phyloP scores from a whole-genome alignment of 1,140 invertebrate genomes.

The Atta colombica region DNA sequence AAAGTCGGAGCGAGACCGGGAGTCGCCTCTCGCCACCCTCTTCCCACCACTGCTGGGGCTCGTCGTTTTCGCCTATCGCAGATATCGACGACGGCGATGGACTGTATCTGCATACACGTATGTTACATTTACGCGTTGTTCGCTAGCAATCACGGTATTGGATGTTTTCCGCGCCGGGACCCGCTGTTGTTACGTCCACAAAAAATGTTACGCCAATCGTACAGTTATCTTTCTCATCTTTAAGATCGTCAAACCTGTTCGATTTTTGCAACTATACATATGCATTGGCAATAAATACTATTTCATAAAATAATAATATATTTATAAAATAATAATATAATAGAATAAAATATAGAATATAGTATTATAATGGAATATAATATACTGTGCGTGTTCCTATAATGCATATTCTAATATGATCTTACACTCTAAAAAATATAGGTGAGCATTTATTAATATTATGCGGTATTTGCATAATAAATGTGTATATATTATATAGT shows the following conservation, averaged over 20 bases:
- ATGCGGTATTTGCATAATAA: too few species aligned
- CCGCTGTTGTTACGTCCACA: conserved; percentile 18
- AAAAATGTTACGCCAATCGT: conserved; percentile 2
- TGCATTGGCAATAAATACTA: background rate
- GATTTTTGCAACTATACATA: background rate
- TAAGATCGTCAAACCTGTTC: conserved; percentile 23
- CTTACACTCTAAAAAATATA: too few species aligned
- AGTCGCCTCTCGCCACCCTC: background rate
- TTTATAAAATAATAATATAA: background rate
- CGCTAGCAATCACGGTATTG: conserved; percentile 76
- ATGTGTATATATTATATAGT: too few species aligned
- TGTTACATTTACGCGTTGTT: conserved; percentile 59
- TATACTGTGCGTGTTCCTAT: background rate
- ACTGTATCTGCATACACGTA: conserved; percentile 47
- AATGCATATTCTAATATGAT: background rate
- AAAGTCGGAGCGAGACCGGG: conserved; percentile 43
- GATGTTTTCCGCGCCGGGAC: conserved; percentile 53
- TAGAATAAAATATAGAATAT: too few species aligned
- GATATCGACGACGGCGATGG: conserved; percentile 30
- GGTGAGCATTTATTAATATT: too few species aligned
- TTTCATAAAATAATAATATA: background rate
- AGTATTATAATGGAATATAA: too few species aligned
- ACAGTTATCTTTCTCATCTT: conserved; percentile 32
- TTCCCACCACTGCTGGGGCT: background rate
- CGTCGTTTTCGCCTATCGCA: conserved; percentile 8